Conservation (phyloP, 2,888 invertebrate genomes). For the Crossocerus cetratus region DNA sequence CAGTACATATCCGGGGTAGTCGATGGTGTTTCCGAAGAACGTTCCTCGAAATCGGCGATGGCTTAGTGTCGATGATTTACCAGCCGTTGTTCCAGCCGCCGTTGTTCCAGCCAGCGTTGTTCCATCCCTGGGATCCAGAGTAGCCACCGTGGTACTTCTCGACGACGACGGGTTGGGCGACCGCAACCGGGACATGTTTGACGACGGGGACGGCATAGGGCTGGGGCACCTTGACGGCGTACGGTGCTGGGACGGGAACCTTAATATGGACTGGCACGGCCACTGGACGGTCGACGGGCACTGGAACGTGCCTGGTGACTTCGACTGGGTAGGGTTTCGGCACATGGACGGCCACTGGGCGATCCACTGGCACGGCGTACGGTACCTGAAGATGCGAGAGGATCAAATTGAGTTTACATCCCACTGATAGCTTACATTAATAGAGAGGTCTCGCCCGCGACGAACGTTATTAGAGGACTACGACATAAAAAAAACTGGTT, state of each 20-base stretch:
- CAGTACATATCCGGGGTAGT: too few species aligned
- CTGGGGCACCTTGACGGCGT: slow-evolving; percentile 70
- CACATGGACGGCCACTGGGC: slow-evolving; percentile 73
- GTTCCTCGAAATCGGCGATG: too few species aligned
- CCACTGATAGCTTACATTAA: too few species aligned
- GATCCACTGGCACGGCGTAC: slow-evolving; percentile 73
- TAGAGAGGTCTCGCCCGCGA: too few species aligned
- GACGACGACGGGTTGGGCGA: slow-evolving; percentile 42
- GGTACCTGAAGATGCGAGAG: slow-evolving; percentile 63
- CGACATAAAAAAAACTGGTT: too few species aligned
- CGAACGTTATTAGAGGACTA: too few species aligned
- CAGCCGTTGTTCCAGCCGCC: too few species aligned
- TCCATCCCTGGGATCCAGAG: slow-evolving; percentile 41
- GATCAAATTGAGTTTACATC: too few species aligned
- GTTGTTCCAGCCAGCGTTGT: slow-evolving; percentile 25
- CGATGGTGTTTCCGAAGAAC: too few species aligned
- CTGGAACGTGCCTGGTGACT: slow-evolving; percentile 71
- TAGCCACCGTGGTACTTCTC: slow-evolving; percentile 35
- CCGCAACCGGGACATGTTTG: slow-evolving; percentile 66
- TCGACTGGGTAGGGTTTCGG: slow-evolving; percentile 74
- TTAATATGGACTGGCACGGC: slow-evolving; percentile 54
- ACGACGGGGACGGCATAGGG: slow-evolving; percentile 73
- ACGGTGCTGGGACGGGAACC: slow-evolving; percentile 71
- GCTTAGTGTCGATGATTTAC: too few species aligned
- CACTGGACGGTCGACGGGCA: slow-evolving; percentile 71